phyloP scores from a whole-genome alignment of 2,797 vertebrate species.

The Hypotaenidia philippensis region DNA sequence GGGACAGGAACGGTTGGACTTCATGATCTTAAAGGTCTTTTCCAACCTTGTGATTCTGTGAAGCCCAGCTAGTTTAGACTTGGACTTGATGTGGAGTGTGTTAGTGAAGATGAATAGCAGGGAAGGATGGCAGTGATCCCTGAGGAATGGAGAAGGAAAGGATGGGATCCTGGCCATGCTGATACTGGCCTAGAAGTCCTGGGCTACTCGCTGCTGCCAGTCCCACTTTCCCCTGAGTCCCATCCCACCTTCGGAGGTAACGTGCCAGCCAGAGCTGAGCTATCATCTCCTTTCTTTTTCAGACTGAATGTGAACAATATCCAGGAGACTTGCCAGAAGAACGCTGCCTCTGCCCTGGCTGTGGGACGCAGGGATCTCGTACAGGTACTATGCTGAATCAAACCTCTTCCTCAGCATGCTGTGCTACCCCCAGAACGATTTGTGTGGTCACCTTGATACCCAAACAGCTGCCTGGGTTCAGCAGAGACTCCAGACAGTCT shows the following conservation, averaged over 20 bases:
- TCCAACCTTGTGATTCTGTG: too few relatives aligned
- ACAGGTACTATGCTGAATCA: constrained; percentile 82
- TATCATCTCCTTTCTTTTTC: constrained; percentile 21
- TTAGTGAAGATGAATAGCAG: background rate
- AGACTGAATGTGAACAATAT: constrained; percentile 94
- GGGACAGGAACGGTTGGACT: too few relatives aligned
- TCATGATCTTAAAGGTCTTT: too few relatives aligned
- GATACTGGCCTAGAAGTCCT: background rate
- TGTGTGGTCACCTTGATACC: background rate
- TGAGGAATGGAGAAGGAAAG: background rate
- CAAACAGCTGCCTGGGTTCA: background rate
- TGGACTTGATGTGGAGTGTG: background rate
- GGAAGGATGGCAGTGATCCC: background rate
- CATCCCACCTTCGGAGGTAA: background rate
- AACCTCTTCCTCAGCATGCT: background rate
- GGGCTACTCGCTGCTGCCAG: background rate
- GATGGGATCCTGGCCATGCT: background rate
- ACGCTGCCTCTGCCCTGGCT: constrained; percentile 87
- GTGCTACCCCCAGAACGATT: background rate
- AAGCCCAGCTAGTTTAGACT: background rate
- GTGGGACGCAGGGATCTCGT: constrained; percentile 93
- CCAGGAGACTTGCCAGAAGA: constrained; percentile 96
- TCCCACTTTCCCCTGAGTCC: rapidly evolving
- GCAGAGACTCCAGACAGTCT: background rate
- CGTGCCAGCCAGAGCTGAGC: background rate